Evolutionary conservation across 2,113 vertebrate species (phyloP), one percentile per base, ranked within the genome.

Genomic region (Vimba vimba): DNA sequence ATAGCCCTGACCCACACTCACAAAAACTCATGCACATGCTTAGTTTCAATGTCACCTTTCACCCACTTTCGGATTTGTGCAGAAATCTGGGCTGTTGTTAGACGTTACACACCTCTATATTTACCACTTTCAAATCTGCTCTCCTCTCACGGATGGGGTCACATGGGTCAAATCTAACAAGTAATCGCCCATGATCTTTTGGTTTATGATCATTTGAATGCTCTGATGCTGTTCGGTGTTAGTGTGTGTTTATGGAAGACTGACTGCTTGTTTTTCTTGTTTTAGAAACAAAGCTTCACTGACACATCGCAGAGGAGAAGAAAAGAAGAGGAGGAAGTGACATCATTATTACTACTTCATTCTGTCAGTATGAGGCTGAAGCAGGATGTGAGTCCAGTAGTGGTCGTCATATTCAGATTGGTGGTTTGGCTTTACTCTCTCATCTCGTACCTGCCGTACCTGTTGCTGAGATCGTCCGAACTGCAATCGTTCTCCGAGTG

Each of bases 311-410:
- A 55, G 15, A 17, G 9, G 25, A 47, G 15, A 25, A 27, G 36
- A 25, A 23, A 45, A 73, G 45, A 71, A 73, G 64, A 50, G 7
- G 19, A 27, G 59, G n/a, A 59, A 60, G 64, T 30, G 36, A 25
- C 60, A 68, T 12, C 81, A 62, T 27, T 33, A n/a, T n/a, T 69
- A 25, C 36, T 5, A 3, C 21, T 7, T 81, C 21, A 33, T 11
- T 39, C 13, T 59, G n/a, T 90, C 79, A 92, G 85, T 86, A 99
- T 98, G 97, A 97, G 97, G 93, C 90, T 97, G 91, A 96, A 97
- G 89, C 96, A 98, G 88, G 94, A 96, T 87, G 93, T 98, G 86
- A 97, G 96, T 88, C 97, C 97, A 0, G 5, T 97, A 88, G 94
- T 99, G 90, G 93, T 97, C 39, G 91, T 96, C 76, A 83, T 97